Evolutionary conservation across 1,140 invertebrate genomes (phyloP).

Genomic region (Lethrus apterus): DNA sequence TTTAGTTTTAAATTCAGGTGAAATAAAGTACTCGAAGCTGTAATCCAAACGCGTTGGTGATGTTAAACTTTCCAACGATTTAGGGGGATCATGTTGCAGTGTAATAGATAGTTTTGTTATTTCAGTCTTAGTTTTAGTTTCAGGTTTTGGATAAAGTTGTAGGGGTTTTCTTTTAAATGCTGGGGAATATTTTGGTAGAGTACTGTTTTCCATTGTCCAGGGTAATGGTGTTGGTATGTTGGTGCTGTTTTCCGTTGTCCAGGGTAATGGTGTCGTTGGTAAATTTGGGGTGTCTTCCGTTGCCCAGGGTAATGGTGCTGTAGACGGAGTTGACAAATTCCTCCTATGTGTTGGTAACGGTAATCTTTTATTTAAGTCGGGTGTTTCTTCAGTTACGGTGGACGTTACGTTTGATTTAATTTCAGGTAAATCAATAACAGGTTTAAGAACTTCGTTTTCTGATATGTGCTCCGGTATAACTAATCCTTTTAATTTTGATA

Average conservation of each 20-base stretch:
- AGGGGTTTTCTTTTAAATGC: constrained; percentile 72
- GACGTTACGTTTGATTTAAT: constrained; percentile 57
- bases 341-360: no score
- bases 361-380: no score
- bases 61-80: constrained; percentile 53
- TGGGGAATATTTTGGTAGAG: constrained; percentile 70
- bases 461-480: constrained; percentile 72
- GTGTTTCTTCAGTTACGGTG: background rate
- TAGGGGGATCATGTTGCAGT: constrained; percentile 43
- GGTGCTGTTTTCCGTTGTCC: constrained; percentile 7
- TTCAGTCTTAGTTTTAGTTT: constrained; percentile 36
- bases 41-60: constrained; percentile 50
- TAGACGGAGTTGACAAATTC: no score
- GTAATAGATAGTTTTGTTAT: background rate
- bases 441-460: constrained; percentile 29
- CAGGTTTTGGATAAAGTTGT: constrained; percentile 52
- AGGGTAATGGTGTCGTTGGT: background rate
- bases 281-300: background rate
- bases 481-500: constrained; percentile 75
- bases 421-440: constrained; percentile 64
- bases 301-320: no score
- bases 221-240: constrained; percentile 33
- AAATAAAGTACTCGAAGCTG: constrained; percentile 45
- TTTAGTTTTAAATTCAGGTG: constrained; percentile 28
- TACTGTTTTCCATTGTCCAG: constrained; percentile 17